Evolutionary conservation across 2,888 invertebrate species (phyloP).

Genomic region (Trissonchulus sp.): DNA sequence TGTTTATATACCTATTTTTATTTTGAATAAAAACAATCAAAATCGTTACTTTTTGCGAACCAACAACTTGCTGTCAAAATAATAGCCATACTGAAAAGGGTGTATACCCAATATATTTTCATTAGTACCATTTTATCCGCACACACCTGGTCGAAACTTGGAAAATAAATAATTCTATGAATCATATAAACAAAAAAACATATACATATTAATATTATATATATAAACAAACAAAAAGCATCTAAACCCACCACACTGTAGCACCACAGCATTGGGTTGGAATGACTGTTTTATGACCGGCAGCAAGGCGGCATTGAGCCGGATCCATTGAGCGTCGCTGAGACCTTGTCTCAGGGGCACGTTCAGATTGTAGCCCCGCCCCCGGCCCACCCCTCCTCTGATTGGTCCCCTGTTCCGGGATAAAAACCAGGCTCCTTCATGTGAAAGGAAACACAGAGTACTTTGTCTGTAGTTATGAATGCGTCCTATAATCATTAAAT

Average conservation of each 20-base stretch:
- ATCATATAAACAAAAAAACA: no score
- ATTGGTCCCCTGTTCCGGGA: constrained; percentile 64
- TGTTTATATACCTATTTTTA: no score
- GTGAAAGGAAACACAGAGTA: constrained; percentile 73
- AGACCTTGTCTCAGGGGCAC: constrained; percentile 68
- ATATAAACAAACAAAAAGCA: neutral
- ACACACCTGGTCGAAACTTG: no score
- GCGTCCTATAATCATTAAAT: no score
- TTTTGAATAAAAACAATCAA: no score
- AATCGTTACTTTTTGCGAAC: no score
- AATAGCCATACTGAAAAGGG: no score
- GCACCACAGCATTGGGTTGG: constrained; percentile 65
- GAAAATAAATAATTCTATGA: no score
- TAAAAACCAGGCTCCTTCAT: constrained; percentile 69
- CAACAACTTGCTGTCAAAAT: no score
- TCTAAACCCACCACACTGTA: constrained; percentile 65
- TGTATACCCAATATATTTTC: no score
- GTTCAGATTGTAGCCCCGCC: constrained; percentile 66
- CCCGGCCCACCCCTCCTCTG: constrained; percentile 62
- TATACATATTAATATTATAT: no score
- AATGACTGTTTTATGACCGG: constrained; percentile 52
- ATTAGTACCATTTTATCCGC: no score
- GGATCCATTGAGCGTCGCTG: constrained; percentile 61
- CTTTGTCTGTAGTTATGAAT: constrained; percentile 64
- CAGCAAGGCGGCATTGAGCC: constrained; percentile 57